Base-by-base conservation (phyloP, 1,140 invertebrate species). In the Amyelois transitella region DNA sequence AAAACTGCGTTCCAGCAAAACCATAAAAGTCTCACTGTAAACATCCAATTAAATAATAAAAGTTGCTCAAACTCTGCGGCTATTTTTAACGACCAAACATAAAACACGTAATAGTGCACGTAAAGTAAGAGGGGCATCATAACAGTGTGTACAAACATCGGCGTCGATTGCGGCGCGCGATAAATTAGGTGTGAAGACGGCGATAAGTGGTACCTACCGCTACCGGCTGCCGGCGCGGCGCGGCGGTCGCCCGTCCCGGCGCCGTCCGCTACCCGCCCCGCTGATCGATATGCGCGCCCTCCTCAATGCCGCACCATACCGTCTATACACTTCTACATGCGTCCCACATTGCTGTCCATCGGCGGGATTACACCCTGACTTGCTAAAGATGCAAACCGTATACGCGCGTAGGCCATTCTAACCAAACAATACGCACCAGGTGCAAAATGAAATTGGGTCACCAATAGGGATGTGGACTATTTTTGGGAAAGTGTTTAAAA, bases 121-220 rank as follows among this genome's bases (percentile, higher is more conserved):
- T 50, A 58, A 55, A 56, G 17, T 21, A 44, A 62, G 10, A 51
- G 60, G 53, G 10, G 66, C 58, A 54, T 58, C 58, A 58, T 60
- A 57, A 58, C 56, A 38, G 56, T 62, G 58, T 72, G 62, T 62
- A 66, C 62, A 65, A 68, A 67, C 64, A 65, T 53, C 57, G 60
- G 62, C 56, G 68, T 55, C 70, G 70, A 80, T 75, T 66, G 74
- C 66, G 64, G 62, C 64, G 64, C 69, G 78, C 80, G 77, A 77
- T 81, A 79, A 84, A 82, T 82, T 82, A 77, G 77, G 78, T 79
- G 81, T 71, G 77, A 82, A 81, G 80, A 83, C 73, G 72, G 70
- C 74, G 77, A 76, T 80, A 80, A 84, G 76, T 81, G 79, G 72
- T 67, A 69, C 43, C 19, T 21, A 21, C 19, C 10, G 10, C 32